Evolutionary conservation across 1,140 invertebrate species (phyloP).

Genomic region (Acromyrmex charruanus): DNA sequence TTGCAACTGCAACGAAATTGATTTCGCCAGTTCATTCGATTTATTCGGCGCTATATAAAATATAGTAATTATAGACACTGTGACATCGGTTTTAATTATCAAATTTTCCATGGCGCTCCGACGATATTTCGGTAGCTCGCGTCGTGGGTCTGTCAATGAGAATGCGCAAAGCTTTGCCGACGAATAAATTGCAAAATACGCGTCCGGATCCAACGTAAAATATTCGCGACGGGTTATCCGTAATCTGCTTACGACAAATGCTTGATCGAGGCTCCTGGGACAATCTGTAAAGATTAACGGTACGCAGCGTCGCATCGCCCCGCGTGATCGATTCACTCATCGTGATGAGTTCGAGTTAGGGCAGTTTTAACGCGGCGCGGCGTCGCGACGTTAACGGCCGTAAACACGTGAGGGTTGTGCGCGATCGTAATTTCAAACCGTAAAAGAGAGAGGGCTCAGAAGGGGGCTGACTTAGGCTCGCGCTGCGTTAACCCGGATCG

Average conservation of each 20-base stretch:
- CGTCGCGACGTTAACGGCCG: slow-evolving; percentile 76
- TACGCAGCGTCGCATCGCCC: slow-evolving; percentile 10
- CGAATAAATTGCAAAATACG: slow-evolving; percentile 44
- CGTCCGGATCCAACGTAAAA: slow-evolving; percentile 5
- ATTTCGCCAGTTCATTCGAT: slow-evolving; percentile 47
- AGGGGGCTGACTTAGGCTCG: slow-evolving; percentile 67
- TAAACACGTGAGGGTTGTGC: slow-evolving; percentile 76
- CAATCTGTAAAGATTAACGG: slow-evolving; percentile 51
- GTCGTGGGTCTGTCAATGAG: slow-evolving; percentile 25
- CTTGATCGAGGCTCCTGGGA: slow-evolving; percentile 31
- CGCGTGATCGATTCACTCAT: slow-evolving; percentile 50
- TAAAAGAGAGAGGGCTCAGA: slow-evolving; percentile 77
- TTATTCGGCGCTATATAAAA: slow-evolving; percentile 45
- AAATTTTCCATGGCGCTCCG: slow-evolving; percentile 31
- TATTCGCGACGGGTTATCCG: slow-evolving; percentile 34
- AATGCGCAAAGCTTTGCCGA: background rate
- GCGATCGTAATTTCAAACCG: slow-evolving; percentile 77
- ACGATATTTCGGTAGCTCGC: slow-evolving; percentile 25
- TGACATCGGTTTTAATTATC: slow-evolving; percentile 57
- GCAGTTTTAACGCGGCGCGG: slow-evolving; percentile 38
- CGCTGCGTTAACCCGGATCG: slow-evolving; percentile 70
- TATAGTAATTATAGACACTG: slow-evolving; percentile 39
- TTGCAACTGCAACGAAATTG: slow-evolving; percentile 52
- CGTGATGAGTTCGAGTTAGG: slow-evolving; percentile 47
- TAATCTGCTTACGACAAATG: slow-evolving; percentile 56